Evolutionary conservation across 64 coral and sea anemone species (phyloP), one percentile per base, ranked within the genome.

Genomic region (Trachythela sp.): DNA sequence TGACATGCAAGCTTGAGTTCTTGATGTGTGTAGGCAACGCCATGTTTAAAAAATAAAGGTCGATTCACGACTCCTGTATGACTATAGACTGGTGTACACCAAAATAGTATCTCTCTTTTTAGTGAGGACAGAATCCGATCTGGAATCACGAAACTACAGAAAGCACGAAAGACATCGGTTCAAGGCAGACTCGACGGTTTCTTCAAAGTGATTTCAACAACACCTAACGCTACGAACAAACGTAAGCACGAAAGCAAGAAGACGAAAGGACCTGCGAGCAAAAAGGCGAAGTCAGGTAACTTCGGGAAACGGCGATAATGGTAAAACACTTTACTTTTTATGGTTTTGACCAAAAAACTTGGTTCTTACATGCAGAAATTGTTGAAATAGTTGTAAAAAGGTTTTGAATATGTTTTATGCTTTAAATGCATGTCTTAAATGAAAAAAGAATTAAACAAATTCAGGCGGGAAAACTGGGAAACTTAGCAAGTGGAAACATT

Each of bases 121-220:
- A 99, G 96, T 85, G 96, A 99, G 67, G 96, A 99, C 31, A 87
- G 96, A 58, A 92, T 99, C 70, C 91, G 89, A 17, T 83, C 88
- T 32, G 96, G 96, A 89, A 85, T 95, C 27, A 95, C 92, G 36
- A 99, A 99, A 59, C 87, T 99, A 2, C 56, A 54, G 20, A 99
- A 99, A 85, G 96, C 96, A 14, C 96, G 96, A 36, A 86, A 99
- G 39, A 84, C 93, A 4, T 93, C 93, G 14, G 94, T 94, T 26
- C 96, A 99, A 85, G 96, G 93, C 35, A 86, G 96, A 87, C 84
- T 99, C 33, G 96, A 99, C 54, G 92, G 93, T 17, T 99, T 99
- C 72, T 99, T 99, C 48, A 94, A 92, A 89, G 96, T 99, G 39
- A 42, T 95, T 36, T 86, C 86, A 13, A 93, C 96, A 30, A 84